These are phyloP conservation scores for Lasioglossum morio DNA, from an alignment of 2,888 invertebrate species.

Conservation along the genomic window DNA sequence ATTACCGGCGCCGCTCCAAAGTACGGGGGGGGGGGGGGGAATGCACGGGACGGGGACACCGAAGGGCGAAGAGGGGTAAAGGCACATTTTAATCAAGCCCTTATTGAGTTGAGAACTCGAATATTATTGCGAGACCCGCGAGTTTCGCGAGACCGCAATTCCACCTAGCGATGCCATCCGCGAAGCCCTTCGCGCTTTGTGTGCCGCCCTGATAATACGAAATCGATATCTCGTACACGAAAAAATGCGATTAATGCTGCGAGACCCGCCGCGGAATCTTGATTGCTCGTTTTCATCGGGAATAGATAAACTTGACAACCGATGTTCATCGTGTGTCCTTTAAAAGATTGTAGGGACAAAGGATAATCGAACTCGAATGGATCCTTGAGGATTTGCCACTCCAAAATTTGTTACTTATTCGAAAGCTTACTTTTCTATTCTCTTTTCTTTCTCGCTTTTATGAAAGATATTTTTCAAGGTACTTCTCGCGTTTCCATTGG, in stretches of 20 bases:
- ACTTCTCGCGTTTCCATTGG: no score
- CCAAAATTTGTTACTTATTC: not conserved
- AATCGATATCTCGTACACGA: slow-evolving; percentile 48
- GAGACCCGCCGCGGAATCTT: not conserved
- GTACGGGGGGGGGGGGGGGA: not conserved
- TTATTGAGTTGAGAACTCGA: slow-evolving; percentile 79
- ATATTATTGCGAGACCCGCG: slow-evolving; percentile 71
- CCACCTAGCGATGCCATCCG: slow-evolving; percentile 57
- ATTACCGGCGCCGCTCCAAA: slow-evolving; percentile 68
- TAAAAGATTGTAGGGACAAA: not conserved
- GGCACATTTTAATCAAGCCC: slow-evolving; percentile 79
- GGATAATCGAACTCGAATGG: not conserved
- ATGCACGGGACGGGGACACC: not conserved
- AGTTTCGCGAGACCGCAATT: slow-evolving; percentile 60
- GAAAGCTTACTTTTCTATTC: not conserved
- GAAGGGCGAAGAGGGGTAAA: slow-evolving; percentile 19
- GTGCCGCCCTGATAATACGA: slow-evolving; percentile 37
- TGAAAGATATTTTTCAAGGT: not conserved
- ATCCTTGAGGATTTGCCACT: no score
- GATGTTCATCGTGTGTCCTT: not conserved
- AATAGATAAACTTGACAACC: not conserved
- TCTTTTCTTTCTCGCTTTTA: no score
- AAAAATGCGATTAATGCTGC: slow-evolving; percentile 12
- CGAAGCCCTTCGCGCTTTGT: slow-evolving; percentile 30
- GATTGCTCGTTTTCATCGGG: not conserved